Conservation (phyloP, 2,888 invertebrate genomes). For the Oxystoma pomonae region DNA sequence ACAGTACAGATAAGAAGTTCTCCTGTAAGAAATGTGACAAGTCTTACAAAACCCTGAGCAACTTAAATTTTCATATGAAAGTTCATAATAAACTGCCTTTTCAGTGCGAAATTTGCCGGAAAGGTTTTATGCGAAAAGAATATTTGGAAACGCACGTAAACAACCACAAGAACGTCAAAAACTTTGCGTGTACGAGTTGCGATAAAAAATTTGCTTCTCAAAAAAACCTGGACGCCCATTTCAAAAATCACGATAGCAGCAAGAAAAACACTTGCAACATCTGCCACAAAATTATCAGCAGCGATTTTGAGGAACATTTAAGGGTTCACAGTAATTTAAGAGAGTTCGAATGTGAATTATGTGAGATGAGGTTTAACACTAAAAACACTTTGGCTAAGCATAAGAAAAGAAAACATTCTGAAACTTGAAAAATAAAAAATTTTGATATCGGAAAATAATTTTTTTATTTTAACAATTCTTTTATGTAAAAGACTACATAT, state of each 20-base stretch:
- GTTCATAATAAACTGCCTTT: slow-evolving; percentile 41
- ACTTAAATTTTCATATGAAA: slow-evolving; percentile 46
- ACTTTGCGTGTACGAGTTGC: slow-evolving; percentile 39
- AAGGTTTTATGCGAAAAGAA: slow-evolving; percentile 46
- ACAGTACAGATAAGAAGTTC: slow-evolving; percentile 45
- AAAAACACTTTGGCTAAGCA: slow-evolving; percentile 43
- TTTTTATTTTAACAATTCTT: too few relatives aligned
- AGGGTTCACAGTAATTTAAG: slow-evolving; percentile 42
- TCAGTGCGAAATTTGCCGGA: slow-evolving; percentile 39
- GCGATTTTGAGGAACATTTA: slow-evolving; percentile 43
- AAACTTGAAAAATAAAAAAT: not conserved
- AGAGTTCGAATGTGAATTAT: slow-evolving; percentile 42
- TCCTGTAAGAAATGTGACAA: slow-evolving; percentile 42
- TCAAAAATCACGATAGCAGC: slow-evolving; percentile 42
- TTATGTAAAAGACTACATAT: not conserved
- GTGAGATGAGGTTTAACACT: slow-evolving; percentile 42
- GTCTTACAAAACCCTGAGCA: slow-evolving; percentile 44
- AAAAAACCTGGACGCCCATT: slow-evolving; percentile 44
- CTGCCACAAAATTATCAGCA: slow-evolving; percentile 41
- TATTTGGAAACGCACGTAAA: slow-evolving; percentile 44
- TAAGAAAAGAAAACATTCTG: slow-evolving; percentile 40
- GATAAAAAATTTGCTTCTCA: slow-evolving; percentile 43
- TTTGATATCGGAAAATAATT: too few relatives aligned
- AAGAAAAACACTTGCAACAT: slow-evolving; percentile 40
- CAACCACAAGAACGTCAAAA: slow-evolving; percentile 43